Percentiles rank a stretch among this genome's conserved stretches.
phyloP scores from a whole-genome alignment of 2,113 vertebrate species.

The Atlantisia rogersi region DNA sequence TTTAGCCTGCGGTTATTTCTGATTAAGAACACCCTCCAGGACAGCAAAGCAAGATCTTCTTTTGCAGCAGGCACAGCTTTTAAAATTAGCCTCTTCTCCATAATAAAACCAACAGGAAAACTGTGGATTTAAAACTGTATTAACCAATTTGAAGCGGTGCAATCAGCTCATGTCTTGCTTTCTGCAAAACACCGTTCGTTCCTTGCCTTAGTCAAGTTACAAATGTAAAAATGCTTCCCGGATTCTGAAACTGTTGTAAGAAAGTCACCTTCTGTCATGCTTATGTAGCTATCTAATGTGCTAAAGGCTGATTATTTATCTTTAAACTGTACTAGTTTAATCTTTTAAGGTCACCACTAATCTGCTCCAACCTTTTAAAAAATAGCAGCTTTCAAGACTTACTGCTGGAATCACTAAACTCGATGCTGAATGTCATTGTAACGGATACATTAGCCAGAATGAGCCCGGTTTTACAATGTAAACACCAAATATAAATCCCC shows the following conservation, averaged over 20 bases:
- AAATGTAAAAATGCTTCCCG: constrained; percentile 66
- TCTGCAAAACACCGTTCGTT: constrained; percentile 43
- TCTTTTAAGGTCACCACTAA: constrained; percentile 70
- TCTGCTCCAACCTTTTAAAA: constrained; percentile 72
- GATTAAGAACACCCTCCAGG: constrained; percentile 84
- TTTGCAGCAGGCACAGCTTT: constrained; percentile 71
- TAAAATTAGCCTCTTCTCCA: constrained; percentile 68
- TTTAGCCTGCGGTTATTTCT: constrained; percentile 82
- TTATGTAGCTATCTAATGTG: constrained; percentile 70
- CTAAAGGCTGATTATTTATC: constrained; percentile 72
- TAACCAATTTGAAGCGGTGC: constrained; percentile 64
- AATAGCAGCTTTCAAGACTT: constrained; percentile 72
- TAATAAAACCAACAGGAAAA: constrained; percentile 75
- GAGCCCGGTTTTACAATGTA: constrained; percentile 52
- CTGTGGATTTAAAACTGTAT: constrained; percentile 68
- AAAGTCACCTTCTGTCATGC: constrained; percentile 76
- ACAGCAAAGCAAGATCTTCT: constrained; percentile 75
- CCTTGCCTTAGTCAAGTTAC: constrained; percentile 39
- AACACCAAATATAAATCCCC: constrained; percentile 67
- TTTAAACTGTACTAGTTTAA: constrained; percentile 71
- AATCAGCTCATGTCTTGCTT: constrained; percentile 62
- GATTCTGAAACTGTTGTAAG: constrained; percentile 54
- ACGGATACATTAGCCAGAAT: constrained; percentile 55
- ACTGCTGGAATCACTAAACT: constrained; percentile 59
- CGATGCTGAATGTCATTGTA: constrained; percentile 48